phyloP scores from a whole-genome alignment of 2,888 invertebrate species.

The Torymus aiolomorphi region DNA sequence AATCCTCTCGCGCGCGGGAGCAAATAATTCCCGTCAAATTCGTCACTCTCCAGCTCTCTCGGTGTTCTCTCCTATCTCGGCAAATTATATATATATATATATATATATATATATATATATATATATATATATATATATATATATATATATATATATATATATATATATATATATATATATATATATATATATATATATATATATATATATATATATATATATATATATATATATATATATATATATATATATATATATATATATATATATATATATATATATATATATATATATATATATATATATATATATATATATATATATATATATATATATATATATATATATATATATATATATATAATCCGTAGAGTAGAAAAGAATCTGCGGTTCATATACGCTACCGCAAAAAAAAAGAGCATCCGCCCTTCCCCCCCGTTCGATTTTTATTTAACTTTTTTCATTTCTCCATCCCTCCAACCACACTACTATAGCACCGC shows the following conservation, averaged over 20 bases:
- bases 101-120: constrained; percentile 10
- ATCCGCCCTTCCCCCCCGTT: neutral
- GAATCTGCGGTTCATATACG: too few species aligned
- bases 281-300: constrained; percentile 16
- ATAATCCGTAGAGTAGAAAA: neutral
- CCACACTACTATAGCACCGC: neutral
- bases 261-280: constrained; percentile 6
- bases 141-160: constrained; percentile 16
- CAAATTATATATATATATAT: constrained; percentile 14
- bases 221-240: constrained; percentile 14
- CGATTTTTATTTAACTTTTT: constrained; percentile 46
- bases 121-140: constrained; percentile 6
- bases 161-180: constrained; percentile 3
- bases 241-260: constrained; percentile 10
- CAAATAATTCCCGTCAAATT: too few species aligned
- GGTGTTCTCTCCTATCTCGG: neutral
- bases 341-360: constrained; percentile 7
- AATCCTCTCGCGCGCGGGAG: too few species aligned
- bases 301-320: constrained; percentile 3
- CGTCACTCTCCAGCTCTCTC: too few species aligned
- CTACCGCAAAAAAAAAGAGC: neutral
- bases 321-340: constrained; percentile 15
- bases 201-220: constrained; percentile 7
- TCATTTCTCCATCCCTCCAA: constrained; percentile 32
- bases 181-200: constrained; percentile 15